These are phyloP conservation scores for Clistopyga incitator DNA, from an alignment of 2,888 invertebrate genomes.

Conservation along the genomic window DNA sequence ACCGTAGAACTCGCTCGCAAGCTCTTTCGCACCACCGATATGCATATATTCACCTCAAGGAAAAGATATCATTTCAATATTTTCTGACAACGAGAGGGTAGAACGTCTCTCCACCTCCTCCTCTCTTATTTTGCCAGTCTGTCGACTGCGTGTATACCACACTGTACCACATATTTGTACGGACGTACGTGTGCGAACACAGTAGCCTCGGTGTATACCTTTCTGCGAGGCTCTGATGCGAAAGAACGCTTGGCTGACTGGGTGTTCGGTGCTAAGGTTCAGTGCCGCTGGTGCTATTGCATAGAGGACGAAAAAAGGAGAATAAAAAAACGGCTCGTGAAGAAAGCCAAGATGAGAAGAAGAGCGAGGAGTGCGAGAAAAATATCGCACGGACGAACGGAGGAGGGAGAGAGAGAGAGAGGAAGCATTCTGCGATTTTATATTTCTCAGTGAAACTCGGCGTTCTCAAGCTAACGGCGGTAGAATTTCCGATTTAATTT, in stretches of 20 bases:
- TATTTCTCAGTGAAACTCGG: constrained; percentile 37
- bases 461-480: constrained; percentile 13
- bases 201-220: constrained; percentile 8
- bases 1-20: constrained; percentile 46
- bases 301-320: constrained; percentile 50
- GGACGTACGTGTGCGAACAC: constrained; percentile 4
- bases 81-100: constrained; percentile 48
- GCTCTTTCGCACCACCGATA: constrained; percentile 42
- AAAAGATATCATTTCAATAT: constrained; percentile 61
- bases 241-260: constrained; percentile 45
- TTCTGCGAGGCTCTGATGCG: constrained; percentile 27
- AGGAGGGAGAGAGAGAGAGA: constrained; percentile 2
- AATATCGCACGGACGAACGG: constrained; percentile 59
- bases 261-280: constrained; percentile 28
- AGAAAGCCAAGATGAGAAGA: constrained; percentile 51
- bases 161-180: constrained; percentile 24
- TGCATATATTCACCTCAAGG: constrained; percentile 39
- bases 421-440: constrained; percentile 40
- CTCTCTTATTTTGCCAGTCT: constrained; percentile 27
- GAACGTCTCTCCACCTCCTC: constrained; percentile 20
- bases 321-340: constrained; percentile 38
- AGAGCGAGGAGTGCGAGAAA: constrained; percentile 39
- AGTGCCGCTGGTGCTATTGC: constrained; percentile 24
- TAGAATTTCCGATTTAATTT: constrained; percentile 62
- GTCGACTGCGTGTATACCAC: not conserved